Conservation (phyloP, 2,113 vertebrate genomes). For the Rhinoderma darwinii region DNA sequence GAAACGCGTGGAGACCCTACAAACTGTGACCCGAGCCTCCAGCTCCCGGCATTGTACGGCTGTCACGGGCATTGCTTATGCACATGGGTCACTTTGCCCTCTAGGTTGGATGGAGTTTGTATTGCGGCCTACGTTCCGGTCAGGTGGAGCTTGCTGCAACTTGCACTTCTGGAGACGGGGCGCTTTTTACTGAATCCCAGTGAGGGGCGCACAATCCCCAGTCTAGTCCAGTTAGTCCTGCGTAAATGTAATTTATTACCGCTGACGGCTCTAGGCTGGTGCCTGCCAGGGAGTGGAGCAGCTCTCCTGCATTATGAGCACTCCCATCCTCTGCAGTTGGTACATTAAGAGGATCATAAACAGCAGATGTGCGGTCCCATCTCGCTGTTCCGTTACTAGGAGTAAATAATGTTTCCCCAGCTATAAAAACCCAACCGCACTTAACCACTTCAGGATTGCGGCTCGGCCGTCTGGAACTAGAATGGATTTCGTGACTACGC, state of each 20-base stretch:
- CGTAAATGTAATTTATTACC: not conserved
- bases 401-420: not conserved
- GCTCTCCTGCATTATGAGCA: too few relatives aligned
- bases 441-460: constrained; percentile 19
- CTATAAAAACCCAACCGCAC: not conserved
- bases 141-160: not conserved
- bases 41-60: not conserved
- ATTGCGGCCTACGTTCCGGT: not conserved
- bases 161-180: not conserved
- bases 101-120: too few relatives aligned
- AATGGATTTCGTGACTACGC: not conserved
- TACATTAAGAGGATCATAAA: constrained; percentile 39
- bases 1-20: too few relatives aligned
- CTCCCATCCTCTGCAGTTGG: not conserved
- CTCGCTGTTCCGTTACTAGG: not conserved
- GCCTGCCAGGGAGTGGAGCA: not conserved
- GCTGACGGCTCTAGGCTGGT: not conserved
- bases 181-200: not conserved
- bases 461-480: not conserved
- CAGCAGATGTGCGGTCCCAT: constrained; percentile 10
- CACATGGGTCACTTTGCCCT: too few relatives aligned
- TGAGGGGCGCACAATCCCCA: too few relatives aligned
- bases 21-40: too few relatives aligned
- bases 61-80: not conserved
- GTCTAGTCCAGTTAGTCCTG: too few relatives aligned